A percentile compares a stretch with the other conserved stretches of the same genome.
These are phyloP conservation scores for Habroteleia sp. DNA, from an alignment of 2,888 invertebrate genomes.

Conservation along the genomic window DNA sequence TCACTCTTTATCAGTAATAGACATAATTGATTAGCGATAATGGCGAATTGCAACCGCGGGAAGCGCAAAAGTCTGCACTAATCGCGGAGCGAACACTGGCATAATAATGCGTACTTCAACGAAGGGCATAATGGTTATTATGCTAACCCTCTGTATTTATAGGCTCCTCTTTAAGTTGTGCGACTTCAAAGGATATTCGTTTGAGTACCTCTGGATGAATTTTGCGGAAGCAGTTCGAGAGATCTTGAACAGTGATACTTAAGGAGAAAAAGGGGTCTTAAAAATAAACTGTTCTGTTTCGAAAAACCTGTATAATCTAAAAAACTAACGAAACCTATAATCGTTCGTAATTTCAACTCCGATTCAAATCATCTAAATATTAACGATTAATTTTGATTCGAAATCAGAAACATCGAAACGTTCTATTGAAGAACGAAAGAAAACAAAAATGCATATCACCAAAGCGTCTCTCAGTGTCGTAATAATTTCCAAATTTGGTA, in stretches of 20 bases:
- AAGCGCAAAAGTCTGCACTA: slow-evolving; percentile 41
- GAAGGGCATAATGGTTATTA: slow-evolving; percentile 58
- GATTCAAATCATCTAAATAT: no score
- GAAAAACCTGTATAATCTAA: no score
- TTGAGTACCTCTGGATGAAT: slow-evolving; percentile 58
- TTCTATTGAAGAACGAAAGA: no score
- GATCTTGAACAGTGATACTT: slow-evolving; percentile 56
- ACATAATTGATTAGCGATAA: slow-evolving; percentile 33
- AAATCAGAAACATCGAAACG: no score
- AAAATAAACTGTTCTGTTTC: slow-evolving; percentile 38
- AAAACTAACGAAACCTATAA: no score
- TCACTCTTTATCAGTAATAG: slow-evolving; percentile 4
- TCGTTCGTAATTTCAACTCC: no score
- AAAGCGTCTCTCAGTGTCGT: no score
- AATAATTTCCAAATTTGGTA: no score
- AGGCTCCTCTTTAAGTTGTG: slow-evolving; percentile 56
- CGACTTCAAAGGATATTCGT: slow-evolving; percentile 56
- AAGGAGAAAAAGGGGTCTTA: slow-evolving; percentile 30
- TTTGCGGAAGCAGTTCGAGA: slow-evolving; percentile 57
- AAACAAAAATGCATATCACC: no score
- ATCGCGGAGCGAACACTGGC: slow-evolving; percentile 41
- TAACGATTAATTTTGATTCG: no score
- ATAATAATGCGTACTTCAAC: slow-evolving; percentile 50
- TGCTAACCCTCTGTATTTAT: slow-evolving; percentile 61
- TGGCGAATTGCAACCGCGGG: slow-evolving; percentile 17